A percentile compares a stretch with the other conserved stretches of the same genome.
Conservation (phyloP, 2,113 vertebrate species). For the Hemibagrus wyckioides region DNA sequence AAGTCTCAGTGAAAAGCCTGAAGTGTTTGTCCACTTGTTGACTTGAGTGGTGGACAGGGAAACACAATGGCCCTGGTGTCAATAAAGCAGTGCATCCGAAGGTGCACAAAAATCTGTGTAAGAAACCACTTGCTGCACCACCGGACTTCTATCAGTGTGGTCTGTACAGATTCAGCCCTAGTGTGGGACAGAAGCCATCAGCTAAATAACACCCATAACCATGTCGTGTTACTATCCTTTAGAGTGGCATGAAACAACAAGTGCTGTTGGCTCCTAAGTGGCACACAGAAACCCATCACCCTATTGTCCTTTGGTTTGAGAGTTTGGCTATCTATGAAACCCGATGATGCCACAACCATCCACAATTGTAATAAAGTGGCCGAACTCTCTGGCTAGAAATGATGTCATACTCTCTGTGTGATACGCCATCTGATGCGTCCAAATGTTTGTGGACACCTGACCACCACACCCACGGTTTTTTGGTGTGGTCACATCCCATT, state of each 20-base stretch:
- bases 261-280: background rate
- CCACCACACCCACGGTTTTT: background rate
- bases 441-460: background rate
- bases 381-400: background rate
- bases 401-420: background rate
- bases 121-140: background rate
- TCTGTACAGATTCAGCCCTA: background rate
- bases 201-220: background rate
- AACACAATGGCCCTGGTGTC: background rate
- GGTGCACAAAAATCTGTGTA: background rate
- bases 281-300: background rate
- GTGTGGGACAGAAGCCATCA: background rate
- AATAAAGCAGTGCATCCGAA: background rate
- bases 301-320: background rate
- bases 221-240: background rate
- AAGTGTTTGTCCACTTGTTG: background rate
- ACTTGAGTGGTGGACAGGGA: background rate
- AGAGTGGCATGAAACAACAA: background rate
- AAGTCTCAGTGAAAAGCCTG: background rate
- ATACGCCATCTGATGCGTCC: background rate
- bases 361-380: background rate
- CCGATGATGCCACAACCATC: background rate
- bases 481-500: background rate
- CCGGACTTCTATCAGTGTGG: background rate
- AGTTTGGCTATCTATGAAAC: background rate